Evolutionary conservation across 2,797 vertebrate species (phyloP).

Genomic region (Choloepus didactylus): DNA sequence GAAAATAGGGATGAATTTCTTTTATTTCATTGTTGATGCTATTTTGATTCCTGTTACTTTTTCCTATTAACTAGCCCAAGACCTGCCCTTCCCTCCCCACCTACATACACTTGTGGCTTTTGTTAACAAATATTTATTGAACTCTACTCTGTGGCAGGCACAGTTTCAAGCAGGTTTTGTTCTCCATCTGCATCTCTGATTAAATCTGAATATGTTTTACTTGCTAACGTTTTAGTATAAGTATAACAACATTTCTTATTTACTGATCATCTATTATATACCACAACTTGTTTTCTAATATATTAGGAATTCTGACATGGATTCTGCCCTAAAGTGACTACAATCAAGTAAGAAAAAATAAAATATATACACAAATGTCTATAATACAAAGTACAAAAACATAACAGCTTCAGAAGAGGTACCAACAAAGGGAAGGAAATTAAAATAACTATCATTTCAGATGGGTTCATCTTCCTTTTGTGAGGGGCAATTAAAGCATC

Average conservation of each 20-base stretch:
- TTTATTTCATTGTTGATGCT: background rate
- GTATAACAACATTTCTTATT: background rate
- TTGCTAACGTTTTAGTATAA: background rate
- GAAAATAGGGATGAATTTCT: background rate
- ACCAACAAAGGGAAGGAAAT: background rate
- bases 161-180: background rate
- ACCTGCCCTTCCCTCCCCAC: background rate
- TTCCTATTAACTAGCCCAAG: background rate
- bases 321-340: background rate
- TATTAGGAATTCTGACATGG: background rate
- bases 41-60: background rate
- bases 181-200: background rate
- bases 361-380: background rate
- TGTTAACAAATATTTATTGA: background rate
- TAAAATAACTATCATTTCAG: constrained; percentile 2
- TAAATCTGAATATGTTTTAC: background rate
- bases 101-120: background rate
- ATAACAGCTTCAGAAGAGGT: background rate
- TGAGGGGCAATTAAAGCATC: background rate
- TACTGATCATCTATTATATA: background rate
- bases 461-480: background rate
- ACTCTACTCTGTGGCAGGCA: background rate
- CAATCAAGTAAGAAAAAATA: background rate
- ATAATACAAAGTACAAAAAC: background rate
- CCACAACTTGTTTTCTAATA: background rate